phyloP scores from a whole-genome alignment of 2,888 invertebrate species.

The Allacma fusca region DNA sequence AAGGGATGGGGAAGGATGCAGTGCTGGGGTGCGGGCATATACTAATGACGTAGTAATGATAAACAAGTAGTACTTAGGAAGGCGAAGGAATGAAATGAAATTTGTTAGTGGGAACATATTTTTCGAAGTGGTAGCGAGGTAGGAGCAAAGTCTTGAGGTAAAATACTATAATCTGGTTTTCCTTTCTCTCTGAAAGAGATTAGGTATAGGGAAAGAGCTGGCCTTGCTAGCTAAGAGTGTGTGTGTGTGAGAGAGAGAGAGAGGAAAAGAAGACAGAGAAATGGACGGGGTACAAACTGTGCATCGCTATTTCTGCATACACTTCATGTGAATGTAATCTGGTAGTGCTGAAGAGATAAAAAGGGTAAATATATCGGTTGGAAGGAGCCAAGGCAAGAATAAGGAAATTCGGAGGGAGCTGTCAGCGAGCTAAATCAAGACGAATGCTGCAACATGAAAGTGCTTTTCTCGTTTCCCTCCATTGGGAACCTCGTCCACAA shows the following conservation, averaged over 20 bases:
- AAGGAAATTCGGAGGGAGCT: constrained; percentile 60
- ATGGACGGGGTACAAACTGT: background rate
- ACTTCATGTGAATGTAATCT: constrained; percentile 29
- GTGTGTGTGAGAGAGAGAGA: background rate
- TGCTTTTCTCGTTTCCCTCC: constrained; percentile 58
- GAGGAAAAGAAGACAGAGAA: constrained; percentile 11
- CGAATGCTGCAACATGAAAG: constrained; percentile 62
- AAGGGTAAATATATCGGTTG: constrained; percentile 48
- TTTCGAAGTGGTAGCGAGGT: constrained; percentile 26
- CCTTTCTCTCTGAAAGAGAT: background rate
- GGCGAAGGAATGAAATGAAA: constrained; percentile 28
- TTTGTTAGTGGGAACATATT: constrained; percentile 27
- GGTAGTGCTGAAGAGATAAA: constrained; percentile 33
- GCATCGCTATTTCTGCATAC: background rate
- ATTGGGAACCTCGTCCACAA: constrained; percentile 55
- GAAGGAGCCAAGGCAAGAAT: constrained; percentile 42
- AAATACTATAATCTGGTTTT: constrained; percentile 11
- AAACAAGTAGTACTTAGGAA: constrained; percentile 7
- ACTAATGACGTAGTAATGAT: background rate
- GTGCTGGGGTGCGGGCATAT: too few relatives aligned
- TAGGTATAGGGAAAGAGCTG: background rate
- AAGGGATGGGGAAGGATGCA: background rate
- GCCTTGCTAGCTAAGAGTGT: too few relatives aligned
- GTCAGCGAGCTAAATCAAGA: constrained; percentile 62
- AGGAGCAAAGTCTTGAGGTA: constrained; percentile 17